Percentiles rank a stretch among this genome's conserved stretches.
Conservation (phyloP, 2,888 invertebrate genomes). For the Pseudococcus longispinus region DNA sequence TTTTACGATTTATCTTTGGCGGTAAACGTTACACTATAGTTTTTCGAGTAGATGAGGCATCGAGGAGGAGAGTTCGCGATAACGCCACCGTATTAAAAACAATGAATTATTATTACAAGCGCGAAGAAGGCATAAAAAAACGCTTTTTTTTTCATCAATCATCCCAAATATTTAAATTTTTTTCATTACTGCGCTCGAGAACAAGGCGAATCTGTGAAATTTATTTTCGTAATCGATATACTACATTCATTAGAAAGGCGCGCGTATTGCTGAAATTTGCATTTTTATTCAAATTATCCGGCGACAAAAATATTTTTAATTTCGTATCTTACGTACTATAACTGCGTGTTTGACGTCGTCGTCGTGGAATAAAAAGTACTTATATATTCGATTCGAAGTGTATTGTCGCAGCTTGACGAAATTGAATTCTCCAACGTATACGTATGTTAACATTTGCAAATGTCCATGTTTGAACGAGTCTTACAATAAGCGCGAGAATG, state of each 20-base stretch:
- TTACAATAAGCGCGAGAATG: neutral
- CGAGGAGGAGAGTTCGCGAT: neutral
- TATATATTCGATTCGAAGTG: neutral
- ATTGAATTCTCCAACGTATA: neutral
- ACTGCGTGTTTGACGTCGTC: neutral
- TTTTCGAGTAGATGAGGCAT: neutral
- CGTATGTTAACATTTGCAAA: neutral
- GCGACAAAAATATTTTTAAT: conserved; percentile 33
- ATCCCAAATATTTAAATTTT: conserved; percentile 36
- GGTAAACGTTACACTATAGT: neutral
- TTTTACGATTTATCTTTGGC: conserved; percentile 15
- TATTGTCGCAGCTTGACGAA: neutral
- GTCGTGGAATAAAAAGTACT: neutral
- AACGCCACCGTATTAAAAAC: conserved; percentile 19
- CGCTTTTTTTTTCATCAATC: conserved; percentile 40
- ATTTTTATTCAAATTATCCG: conserved; percentile 35
- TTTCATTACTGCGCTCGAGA: neutral
- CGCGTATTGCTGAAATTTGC: conserved; percentile 25
- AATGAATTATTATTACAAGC: conserved; percentile 28
- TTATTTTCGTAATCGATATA: conserved; percentile 31
- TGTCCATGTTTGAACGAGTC: neutral
- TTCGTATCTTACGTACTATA: neutral
- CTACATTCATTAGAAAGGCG: conserved; percentile 1
- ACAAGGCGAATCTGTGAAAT: neutral
- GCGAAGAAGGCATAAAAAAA: conserved; percentile 28